Conservation (phyloP, 2,888 invertebrate genomes). For the Mythimna albipuncta region DNA sequence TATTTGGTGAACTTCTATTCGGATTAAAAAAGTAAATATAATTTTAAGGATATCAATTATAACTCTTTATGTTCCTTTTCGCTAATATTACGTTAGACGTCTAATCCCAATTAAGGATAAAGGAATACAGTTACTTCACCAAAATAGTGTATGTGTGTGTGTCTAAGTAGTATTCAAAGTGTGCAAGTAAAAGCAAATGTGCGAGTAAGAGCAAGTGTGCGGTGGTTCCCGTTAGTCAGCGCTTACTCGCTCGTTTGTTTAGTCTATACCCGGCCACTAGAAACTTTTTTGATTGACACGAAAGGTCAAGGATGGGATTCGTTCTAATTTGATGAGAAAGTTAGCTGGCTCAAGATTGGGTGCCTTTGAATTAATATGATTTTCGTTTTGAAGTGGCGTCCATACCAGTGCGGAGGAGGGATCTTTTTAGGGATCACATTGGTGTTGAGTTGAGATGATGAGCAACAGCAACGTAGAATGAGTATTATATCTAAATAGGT, state of each 20-base stretch:
- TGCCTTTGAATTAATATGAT: constrained; percentile 11
- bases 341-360: constrained; percentile 23
- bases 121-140: background rate
- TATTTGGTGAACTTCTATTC: background rate
- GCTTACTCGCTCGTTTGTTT: background rate
- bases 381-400: constrained; percentile 13
- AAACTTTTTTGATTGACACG: constrained; percentile 34
- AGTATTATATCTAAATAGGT: no score
- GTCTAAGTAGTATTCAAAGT: background rate
- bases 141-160: no score
- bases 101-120: background rate
- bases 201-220: background rate
- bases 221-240: background rate
- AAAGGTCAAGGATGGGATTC: constrained; percentile 24
- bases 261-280: background rate
- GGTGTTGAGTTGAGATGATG: background rate
- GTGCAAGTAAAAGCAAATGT: no score
- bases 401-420: background rate
- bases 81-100: background rate
- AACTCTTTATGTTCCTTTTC: background rate
- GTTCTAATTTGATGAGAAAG: constrained; percentile 34
- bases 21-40: no score
- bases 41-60: background rate
- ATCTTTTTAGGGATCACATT: background rate
- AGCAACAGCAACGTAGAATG: no score